A percentile compares a stretch with the other conserved stretches of the same genome.
Evolutionary conservation across 1,140 invertebrate genomes (phyloP).

Genomic region (Bicyclus anynana): DNA sequence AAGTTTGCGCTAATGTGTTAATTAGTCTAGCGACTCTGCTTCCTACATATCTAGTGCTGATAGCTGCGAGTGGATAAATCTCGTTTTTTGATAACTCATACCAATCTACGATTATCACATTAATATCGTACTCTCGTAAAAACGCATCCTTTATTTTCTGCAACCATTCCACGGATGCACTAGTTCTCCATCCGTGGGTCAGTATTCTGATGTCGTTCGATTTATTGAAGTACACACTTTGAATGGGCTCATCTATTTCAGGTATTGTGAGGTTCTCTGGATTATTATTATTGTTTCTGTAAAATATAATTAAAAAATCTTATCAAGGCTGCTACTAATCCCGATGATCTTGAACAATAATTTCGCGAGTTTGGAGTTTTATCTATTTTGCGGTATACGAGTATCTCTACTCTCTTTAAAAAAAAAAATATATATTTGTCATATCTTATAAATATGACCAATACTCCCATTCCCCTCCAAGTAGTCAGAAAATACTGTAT

Average conservation of each 20-base stretch:
- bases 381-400: no score
- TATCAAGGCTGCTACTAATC: no score
- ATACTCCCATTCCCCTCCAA: no score
- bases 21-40: slow-evolving; percentile 79
- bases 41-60: slow-evolving; percentile 81
- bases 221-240: slow-evolving; percentile 73
- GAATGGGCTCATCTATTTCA: slow-evolving; percentile 25
- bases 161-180: slow-evolving; percentile 60
- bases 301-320: not conserved
- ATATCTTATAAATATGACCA: no score
- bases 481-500: no score
- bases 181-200: slow-evolving; percentile 86
- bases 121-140: slow-evolving; percentile 77
- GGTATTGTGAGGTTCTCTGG: slow-evolving; percentile 41
- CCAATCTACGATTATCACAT: slow-evolving; percentile 86
- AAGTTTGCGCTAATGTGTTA: slow-evolving; percentile 76
- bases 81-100: slow-evolving; percentile 79
- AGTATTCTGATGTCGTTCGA: slow-evolving; percentile 80
- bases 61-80: slow-evolving; percentile 82
- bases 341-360: no score
- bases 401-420: no score
- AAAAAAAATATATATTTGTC: no score
- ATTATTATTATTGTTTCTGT: slow-evolving; percentile 41
- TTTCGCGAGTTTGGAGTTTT: no score
- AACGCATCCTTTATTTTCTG: slow-evolving; percentile 73